phyloP scores from a whole-genome alignment of 2,113 vertebrate species.

The Puffinus mauretanicus region DNA sequence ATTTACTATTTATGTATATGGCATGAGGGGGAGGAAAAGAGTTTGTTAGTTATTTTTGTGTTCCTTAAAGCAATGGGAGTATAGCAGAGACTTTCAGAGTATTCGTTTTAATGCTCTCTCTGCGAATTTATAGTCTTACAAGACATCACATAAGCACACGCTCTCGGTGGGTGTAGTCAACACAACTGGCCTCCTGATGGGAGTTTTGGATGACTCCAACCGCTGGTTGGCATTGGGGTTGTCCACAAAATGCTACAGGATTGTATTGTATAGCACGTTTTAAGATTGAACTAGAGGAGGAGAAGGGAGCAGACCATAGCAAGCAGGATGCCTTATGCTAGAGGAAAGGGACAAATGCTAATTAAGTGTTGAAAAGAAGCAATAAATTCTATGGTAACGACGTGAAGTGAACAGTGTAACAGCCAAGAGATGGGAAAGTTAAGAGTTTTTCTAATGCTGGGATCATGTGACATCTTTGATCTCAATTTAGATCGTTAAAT shows the following conservation, averaged over 20 bases:
- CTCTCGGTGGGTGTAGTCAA: not conserved
- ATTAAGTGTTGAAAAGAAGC: not conserved
- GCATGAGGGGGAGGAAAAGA: not conserved
- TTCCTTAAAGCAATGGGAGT: not conserved
- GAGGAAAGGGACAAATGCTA: not conserved
- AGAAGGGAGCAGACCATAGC: not conserved
- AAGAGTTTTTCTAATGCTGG: not conserved
- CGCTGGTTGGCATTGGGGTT: not conserved
- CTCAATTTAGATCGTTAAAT: not conserved
- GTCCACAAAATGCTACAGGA: not conserved
- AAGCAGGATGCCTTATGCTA: not conserved
- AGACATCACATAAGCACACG: not conserved
- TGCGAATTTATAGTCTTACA: not conserved
- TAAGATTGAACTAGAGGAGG: not conserved
- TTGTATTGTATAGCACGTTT: not conserved
- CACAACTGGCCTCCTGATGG: not conserved
- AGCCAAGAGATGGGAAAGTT: not conserved
- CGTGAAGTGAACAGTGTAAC: not conserved
- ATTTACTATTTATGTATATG: constrained; percentile 22
- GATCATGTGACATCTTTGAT: not conserved
- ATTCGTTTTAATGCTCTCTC: not conserved
- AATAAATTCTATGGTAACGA: not conserved
- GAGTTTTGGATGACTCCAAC: not conserved
- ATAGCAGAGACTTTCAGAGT: not conserved
- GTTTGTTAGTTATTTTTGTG: constrained; percentile 23